Evolutionary conservation across 2,113 vertebrate genomes (phyloP), one percentile per base, ranked within the genome.

Genomic region (Hylia prasina): DNA sequence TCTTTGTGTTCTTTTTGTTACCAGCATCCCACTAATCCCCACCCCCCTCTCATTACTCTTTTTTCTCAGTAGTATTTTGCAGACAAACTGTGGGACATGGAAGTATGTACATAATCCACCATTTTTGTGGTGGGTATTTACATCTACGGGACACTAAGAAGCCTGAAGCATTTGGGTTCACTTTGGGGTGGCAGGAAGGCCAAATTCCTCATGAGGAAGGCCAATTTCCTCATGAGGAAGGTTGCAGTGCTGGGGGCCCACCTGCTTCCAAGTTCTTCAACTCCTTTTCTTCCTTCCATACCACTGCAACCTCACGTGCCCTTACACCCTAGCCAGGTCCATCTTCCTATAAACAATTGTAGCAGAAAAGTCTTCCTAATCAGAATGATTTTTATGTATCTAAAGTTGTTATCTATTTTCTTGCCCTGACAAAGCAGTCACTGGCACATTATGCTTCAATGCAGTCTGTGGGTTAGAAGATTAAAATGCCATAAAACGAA

Each of bases 211-310:
- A 11, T 12, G 28, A 53, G 31, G 16, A 35, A 30, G 5, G 6
- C 17, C 1, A 21, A 17, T 11, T 40, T 15, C 13, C 39, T 54
- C 35, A 11, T 11, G 3, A 47, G 57, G 17, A 56, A 51, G 13
- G 11, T 31, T 47, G 53, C 13, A 28, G 1, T 11, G 6, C n/a
- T 24, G 23, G 13, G 5, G 4, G 1, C 23, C 3, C 10, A 45
- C 4, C 11, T 21, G 1, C 13, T 75, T 73, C 35, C 30, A 66
- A 45, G 28, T 3, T 31, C 33, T 53, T 60, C 39, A 68, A 47
- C 17, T 65, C 27, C 15, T 31, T 11, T 18, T 40, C 56, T 58
- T n/a, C 28, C 12, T 80, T 33, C 27, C 11, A 22, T 22, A 14
- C 22, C 45, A 23, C 39, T 9, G 8, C 28, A 56, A 56, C 30